Evolutionary conservation across 2,888 invertebrate species (phyloP).

Genomic region (Phyllotreta cruciferae): DNA sequence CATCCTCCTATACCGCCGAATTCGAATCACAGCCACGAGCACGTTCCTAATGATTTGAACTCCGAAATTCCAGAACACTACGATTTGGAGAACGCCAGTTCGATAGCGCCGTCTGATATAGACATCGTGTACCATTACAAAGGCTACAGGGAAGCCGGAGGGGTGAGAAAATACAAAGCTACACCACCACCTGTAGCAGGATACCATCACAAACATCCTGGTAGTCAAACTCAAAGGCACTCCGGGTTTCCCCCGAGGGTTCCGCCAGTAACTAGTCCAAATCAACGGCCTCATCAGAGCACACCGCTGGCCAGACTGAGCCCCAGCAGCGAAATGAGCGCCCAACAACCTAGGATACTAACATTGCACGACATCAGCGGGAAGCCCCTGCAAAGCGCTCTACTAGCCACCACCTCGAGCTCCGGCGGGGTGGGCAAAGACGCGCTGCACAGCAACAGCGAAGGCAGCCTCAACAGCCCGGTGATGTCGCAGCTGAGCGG

Average conservation of each 20-base stretch:
- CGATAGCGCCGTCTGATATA: conserved; percentile 96
- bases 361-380: conserved; percentile 93
- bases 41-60: conserved; percentile 72
- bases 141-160: conserved; percentile 82
- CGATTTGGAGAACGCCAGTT: conserved; percentile 95
- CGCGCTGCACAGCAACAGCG: conserved; percentile 89
- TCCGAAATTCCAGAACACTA: conserved; percentile 90
- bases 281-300: conserved; percentile 84
- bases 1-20: conserved; percentile 82
- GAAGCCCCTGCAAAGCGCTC: conserved; percentile 87
- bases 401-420: conserved; percentile 87
- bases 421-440: conserved; percentile 84
- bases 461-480: conserved; percentile 89
- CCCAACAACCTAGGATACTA: conserved; percentile 90
- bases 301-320: conserved; percentile 90
- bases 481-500: conserved; percentile 92
- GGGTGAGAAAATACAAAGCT: conserved; percentile 86
- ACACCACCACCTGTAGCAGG: conserved; percentile 82
- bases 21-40: conserved; percentile 75
- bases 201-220: conserved; percentile 80
- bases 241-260: conserved; percentile 78
- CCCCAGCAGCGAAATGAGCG: conserved; percentile 90
- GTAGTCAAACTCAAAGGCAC: conserved; percentile 69
- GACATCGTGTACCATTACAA: conserved; percentile 97
- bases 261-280: conserved; percentile 60